Evolutionary conservation across 2,113 vertebrate genomes (phyloP), one percentile per base, ranked within the genome.

Genomic region (Lepidothrix coronata): DNA sequence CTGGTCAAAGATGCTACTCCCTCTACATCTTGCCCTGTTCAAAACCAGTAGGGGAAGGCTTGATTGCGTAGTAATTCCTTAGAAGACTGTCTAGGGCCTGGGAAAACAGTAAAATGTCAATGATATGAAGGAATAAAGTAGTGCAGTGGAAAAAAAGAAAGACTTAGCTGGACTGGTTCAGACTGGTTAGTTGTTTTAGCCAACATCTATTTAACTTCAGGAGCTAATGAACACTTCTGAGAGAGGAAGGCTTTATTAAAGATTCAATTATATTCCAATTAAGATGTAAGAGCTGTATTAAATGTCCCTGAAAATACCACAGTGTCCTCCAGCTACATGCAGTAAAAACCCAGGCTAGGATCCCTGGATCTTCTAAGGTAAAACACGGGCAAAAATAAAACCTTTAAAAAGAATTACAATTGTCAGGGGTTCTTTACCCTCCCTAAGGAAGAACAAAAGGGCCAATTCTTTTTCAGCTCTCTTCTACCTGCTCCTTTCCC

Each of bases 261-360:
- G 77, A 93, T 95, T 94, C 78, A 88, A 93, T 93, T 95, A 96
- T 93, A 96, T 94, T 95, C 75, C 91, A 95, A 89, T 93, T 96
- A 96, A 96, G 88, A 89, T 54, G 61, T 95, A 67, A 93, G 63
- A 91, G 52, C 51, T 89, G 43, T 66, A 93, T 85, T 95, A 95
- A 88, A 55, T 3, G 3, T 92, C 85, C 72, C 85, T 89, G 84
- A 95, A 91, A 95, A 87, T 41, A 88, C n/a, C 89, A 95, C 61
- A 51, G 27, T 39, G 66, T 86, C 80, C 70, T 96, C 77, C 77
- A 85, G 70, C 57, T 87, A 54, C n/a, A 71, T 13, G 25, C 65
- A 79, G 46, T 48, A 79, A 94, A 93, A 91, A 68, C 14, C 23
- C n/a, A 82, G 57, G 39, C 62, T 89, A 78, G 52, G 35, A 90